Percentiles rank a stretch among this genome's conserved stretches.
These are phyloP conservation scores for Trichomalopsis sarcophagae DNA, from an alignment of 1,140 invertebrate genomes.

Conservation along the genomic window DNA sequence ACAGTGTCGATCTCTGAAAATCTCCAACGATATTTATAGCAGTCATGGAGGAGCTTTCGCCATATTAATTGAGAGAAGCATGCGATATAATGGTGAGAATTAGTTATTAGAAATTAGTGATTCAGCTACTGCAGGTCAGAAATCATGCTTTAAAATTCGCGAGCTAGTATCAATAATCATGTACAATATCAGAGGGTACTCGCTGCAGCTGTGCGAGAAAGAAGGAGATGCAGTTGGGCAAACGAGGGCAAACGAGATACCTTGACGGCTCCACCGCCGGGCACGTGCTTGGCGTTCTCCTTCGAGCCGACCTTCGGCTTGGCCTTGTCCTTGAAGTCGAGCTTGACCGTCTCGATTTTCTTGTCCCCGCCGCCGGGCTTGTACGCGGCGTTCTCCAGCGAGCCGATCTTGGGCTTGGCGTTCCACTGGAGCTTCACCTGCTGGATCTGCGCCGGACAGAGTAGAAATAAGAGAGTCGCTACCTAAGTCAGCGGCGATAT, in stretches of 20 bases:
- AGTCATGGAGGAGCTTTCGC: too few species aligned
- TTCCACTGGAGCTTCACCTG: conserved; percentile 94
- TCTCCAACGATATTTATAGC: neutral
- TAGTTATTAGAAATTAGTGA: too few species aligned
- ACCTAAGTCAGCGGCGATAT: too few species aligned
- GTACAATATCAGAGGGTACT: too few species aligned
- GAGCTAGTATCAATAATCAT: neutral
- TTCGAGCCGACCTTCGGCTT: conserved; percentile 95
- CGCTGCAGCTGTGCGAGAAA: neutral
- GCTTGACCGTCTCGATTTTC: conserved; percentile 92
- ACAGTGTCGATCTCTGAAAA: neutral
- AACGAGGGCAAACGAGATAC: conserved; percentile 78
- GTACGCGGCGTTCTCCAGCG: conserved; percentile 93
- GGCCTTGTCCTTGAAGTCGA: conserved; percentile 94
- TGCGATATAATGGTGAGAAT: too few species aligned
- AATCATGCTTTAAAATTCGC: neutral
- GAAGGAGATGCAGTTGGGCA: too few species aligned
- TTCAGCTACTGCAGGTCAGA: neutral
- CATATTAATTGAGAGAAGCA: too few species aligned
- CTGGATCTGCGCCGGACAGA: conserved; percentile 78
- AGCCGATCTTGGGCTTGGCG: conserved; percentile 94
- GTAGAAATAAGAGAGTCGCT: too few species aligned
- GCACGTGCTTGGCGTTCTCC: conserved; percentile 90
- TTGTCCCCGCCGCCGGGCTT: conserved; percentile 94
- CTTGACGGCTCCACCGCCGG: conserved; percentile 93